These are phyloP conservation scores for Eolophus roseicapilla DNA, from an alignment of 2,113 vertebrate genomes.

Conservation along the genomic window DNA sequence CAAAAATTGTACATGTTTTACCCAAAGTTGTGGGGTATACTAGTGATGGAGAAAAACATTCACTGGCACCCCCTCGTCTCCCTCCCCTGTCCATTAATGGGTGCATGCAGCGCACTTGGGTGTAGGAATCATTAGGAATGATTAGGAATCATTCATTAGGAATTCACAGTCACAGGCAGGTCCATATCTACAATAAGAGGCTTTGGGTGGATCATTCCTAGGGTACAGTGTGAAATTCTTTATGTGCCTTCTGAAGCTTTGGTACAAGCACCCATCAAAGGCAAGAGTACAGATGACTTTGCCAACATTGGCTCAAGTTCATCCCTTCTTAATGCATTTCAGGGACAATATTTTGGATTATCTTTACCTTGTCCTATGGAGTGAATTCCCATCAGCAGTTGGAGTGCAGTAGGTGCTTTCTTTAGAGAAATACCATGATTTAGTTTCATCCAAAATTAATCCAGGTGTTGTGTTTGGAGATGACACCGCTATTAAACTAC, in stretches of 20 bases:
- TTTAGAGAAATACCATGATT: background rate
- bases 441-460: background rate
- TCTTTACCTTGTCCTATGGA: background rate
- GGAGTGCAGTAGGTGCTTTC: background rate
- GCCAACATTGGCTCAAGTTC: background rate
- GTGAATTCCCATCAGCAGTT: background rate
- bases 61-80: background rate
- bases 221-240: background rate
- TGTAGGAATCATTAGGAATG: background rate
- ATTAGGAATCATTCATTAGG: background rate
- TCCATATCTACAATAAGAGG: background rate
- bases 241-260: background rate
- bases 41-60: background rate
- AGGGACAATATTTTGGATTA: background rate
- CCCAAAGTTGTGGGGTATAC: rapidly evolving
- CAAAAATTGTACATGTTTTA: background rate
- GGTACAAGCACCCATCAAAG: background rate
- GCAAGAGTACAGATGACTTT: background rate
- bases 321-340: background rate
- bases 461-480: background rate
- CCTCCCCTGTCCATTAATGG: background rate
- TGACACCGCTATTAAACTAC: background rate
- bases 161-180: background rate
- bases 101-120: background rate
- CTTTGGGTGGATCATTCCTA: background rate